Conservation (phyloP, 1,140 invertebrate genomes). For the Rhyzopertha dominica region DNA sequence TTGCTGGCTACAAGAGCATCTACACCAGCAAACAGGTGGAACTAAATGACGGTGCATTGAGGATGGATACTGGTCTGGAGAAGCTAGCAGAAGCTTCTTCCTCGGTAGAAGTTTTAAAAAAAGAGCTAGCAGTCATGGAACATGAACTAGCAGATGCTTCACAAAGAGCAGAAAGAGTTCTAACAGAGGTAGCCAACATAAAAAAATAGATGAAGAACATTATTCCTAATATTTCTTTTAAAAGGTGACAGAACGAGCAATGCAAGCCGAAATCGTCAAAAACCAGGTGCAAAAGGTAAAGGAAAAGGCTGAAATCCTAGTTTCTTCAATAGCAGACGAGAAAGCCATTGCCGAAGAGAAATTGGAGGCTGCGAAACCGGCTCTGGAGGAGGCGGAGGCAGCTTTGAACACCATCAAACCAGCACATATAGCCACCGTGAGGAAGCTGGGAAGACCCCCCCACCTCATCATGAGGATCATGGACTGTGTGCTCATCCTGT, state of each 20-base stretch:
- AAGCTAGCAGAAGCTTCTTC: conserved; percentile 92
- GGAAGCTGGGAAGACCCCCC: conserved; percentile 90
- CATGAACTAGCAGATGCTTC: conserved; percentile 84
- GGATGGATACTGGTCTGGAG: conserved; percentile 91
- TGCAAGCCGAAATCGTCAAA: conserved; percentile 92
- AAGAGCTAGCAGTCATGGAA: conserved; percentile 91
- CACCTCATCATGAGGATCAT: conserved; percentile 97
- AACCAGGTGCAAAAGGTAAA: conserved; percentile 94
- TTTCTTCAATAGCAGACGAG: conserved; percentile 85
- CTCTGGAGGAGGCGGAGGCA: conserved; percentile 88
- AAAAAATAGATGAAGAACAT: neutral
- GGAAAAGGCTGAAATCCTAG: conserved; percentile 88
- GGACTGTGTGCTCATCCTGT: conserved; percentile 92
- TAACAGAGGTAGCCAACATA: conserved; percentile 76
- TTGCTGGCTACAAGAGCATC: conserved; percentile 91
- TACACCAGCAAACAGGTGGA: conserved; percentile 85
- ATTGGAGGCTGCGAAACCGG: conserved; percentile 85
- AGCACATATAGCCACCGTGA: conserved; percentile 92
- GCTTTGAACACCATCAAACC: conserved; percentile 96
- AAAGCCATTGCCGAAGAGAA: conserved; percentile 88
- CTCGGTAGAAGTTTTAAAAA: conserved; percentile 85
- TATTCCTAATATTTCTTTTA: conserved; percentile 3
- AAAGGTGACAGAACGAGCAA: conserved; percentile 83
- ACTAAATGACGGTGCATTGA: conserved; percentile 78
- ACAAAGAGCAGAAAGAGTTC: conserved; percentile 80